phyloP scores from a whole-genome alignment of 2,888 invertebrate species.

The Axea sp. region DNA sequence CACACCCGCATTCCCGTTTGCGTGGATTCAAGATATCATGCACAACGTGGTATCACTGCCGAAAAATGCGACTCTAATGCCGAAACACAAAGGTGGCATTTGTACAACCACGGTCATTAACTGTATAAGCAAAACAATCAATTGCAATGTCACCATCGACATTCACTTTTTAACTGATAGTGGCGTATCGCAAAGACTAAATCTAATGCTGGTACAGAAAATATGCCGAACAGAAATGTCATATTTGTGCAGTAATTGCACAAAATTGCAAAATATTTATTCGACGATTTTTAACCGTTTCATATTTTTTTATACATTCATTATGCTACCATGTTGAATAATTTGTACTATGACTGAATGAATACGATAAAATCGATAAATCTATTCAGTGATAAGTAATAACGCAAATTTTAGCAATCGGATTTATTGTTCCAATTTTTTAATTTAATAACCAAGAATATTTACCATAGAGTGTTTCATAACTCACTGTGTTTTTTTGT shows the following conservation, averaged over 20 bases:
- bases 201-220: too few species aligned
- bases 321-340: too few species aligned
- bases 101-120: conserved; percentile 77
- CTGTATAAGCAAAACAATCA: conserved; percentile 52
- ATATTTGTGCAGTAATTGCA: neutral
- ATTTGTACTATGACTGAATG: too few species aligned
- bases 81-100: conserved; percentile 85
- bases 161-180: conserved; percentile 5
- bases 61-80: conserved; percentile 85
- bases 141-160: conserved; percentile 45
- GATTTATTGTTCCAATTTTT: neutral
- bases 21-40: conserved; percentile 84
- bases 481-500: conserved; percentile 2
- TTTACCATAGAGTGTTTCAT: too few species aligned
- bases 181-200: neutral
- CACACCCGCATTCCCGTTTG: conserved; percentile 89
- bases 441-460: too few species aligned
- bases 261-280: too few species aligned
- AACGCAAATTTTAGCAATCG: neutral
- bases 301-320: too few species aligned
- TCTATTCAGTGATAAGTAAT: too few species aligned
- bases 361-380: too few species aligned
- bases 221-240: too few species aligned
- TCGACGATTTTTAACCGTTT: too few species aligned
- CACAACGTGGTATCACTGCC: conserved; percentile 83